phyloP scores from a whole-genome alignment of 2,113 vertebrate species.

The Petrocephalus zakoni region DNA sequence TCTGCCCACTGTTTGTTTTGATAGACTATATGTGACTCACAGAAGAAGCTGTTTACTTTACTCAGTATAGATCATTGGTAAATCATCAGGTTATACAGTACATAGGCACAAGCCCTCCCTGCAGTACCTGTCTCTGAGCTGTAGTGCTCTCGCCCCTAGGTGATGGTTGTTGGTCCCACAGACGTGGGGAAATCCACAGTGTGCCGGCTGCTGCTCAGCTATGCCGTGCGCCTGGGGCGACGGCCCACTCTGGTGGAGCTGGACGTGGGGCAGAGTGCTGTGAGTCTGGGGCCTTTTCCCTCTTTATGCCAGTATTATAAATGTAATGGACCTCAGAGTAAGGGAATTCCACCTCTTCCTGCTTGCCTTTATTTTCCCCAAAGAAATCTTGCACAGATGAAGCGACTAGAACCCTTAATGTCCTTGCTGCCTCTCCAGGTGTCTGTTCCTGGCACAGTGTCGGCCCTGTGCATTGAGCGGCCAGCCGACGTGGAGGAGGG shows the following conservation, averaged over 20 bases:
- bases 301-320: not conserved
- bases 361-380: not conserved
- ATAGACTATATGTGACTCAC: not conserved
- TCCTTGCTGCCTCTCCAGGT: slow-evolving; percentile 49
- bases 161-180: slow-evolving; percentile 92
- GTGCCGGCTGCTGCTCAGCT: slow-evolving; percentile 82
- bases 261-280: slow-evolving; percentile 91
- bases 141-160: slow-evolving; percentile 45
- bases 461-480: slow-evolving; percentile 87
- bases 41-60: not conserved
- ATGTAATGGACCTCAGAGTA: not conserved
- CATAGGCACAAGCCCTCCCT: not conserved
- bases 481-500: slow-evolving; percentile 94
- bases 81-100: not conserved
- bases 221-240: slow-evolving; percentile 89
- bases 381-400: not conserved
- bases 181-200: slow-evolving; percentile 95
- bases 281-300: slow-evolving; percentile 35
- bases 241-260: slow-evolving; percentile 91
- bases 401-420: not conserved
- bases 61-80: too few species aligned
- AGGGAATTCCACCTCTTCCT: not conserved
- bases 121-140: not conserved
- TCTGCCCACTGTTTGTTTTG: not conserved
- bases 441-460: slow-evolving; percentile 91